A percentile compares a stretch with the other conserved stretches of the same genome.
Conservation (phyloP, 1,140 invertebrate species). For the Drosophila sp. region DNA sequence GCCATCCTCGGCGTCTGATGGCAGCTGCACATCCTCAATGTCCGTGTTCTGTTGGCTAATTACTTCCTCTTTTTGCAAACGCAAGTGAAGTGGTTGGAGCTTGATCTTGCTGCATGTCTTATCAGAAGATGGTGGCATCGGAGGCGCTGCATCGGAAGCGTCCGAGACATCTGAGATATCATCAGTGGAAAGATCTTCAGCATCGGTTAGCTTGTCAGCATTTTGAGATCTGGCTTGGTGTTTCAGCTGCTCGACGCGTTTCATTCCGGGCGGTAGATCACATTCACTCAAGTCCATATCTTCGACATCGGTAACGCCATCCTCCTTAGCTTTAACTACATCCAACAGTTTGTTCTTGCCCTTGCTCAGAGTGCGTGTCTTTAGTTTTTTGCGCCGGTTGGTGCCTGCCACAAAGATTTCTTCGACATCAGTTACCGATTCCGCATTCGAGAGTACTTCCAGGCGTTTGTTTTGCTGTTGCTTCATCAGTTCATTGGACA, state of each 20-base stretch:
- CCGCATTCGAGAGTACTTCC: slow-evolving; percentile 68
- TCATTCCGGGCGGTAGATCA: slow-evolving; percentile 60
- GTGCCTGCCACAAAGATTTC: slow-evolving; percentile 83
- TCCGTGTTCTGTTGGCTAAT: slow-evolving; percentile 83
- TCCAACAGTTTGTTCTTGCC: slow-evolving; percentile 70
- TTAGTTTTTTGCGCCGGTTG: slow-evolving; percentile 75
- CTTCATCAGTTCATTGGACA: slow-evolving; percentile 73
- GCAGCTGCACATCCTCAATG: slow-evolving; percentile 84
- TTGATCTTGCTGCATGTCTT: slow-evolving; percentile 37
- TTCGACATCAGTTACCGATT: slow-evolving; percentile 84
- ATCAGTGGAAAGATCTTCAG: slow-evolving; percentile 72
- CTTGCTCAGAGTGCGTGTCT: slow-evolving; percentile 70
- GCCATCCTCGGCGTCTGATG: slow-evolving; percentile 84
- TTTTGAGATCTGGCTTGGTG: slow-evolving; percentile 37
- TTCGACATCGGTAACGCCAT: slow-evolving; percentile 84
- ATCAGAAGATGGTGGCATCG: slow-evolving; percentile 22
- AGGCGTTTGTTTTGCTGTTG: slow-evolving; percentile 64
- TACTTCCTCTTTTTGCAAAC: slow-evolving; percentile 53
- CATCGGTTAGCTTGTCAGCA: slow-evolving; percentile 50
- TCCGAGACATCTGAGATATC: slow-evolving; percentile 62
- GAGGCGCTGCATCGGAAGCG: slow-evolving; percentile 38
- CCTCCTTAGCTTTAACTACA: slow-evolving; percentile 50
- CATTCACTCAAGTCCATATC: slow-evolving; percentile 84
- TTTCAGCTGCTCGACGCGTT: slow-evolving; percentile 68
- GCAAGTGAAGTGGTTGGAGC: slow-evolving; percentile 48